Conservation (phyloP, 2,797 vertebrate genomes). For the Parambassis ranga region DNA sequence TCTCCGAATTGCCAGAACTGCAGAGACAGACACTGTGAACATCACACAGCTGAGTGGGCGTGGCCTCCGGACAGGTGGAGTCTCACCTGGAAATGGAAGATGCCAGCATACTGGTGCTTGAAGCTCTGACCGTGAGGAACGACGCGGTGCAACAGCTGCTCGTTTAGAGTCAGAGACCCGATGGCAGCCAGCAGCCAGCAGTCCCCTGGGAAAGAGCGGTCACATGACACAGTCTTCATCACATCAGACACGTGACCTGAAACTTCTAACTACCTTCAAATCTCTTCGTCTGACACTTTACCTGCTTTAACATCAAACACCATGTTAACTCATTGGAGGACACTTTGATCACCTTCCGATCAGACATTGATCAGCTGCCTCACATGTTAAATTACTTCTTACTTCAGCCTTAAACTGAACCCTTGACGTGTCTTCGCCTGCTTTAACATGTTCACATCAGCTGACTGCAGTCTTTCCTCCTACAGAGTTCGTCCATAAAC, state of each 20-base stretch:
- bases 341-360: too few species aligned
- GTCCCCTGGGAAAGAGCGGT: constrained; percentile 76
- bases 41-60: neutral
- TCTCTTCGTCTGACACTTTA: neutral
- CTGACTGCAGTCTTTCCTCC: too few species aligned
- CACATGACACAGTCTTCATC: neutral
- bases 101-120: constrained; percentile 83
- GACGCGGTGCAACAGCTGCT: constrained; percentile 85
- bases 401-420: too few species aligned
- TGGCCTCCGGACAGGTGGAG: neutral
- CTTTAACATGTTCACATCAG: too few species aligned
- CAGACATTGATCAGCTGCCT: too few species aligned
- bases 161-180: constrained; percentile 86
- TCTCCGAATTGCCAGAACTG: constrained; percentile 94
- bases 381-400: too few species aligned
- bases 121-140: constrained; percentile 89
- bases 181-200: constrained; percentile 94
- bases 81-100: constrained; percentile 91
- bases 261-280: too few species aligned
- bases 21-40: neutral
- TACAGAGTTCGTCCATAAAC: too few species aligned
- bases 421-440: too few species aligned
- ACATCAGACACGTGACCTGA: neutral
- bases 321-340: too few species aligned
- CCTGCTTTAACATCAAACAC: too few species aligned